These are phyloP conservation scores for Esperia sulphurella DNA, from an alignment of 2,888 invertebrate genomes.

Conservation along the genomic window DNA sequence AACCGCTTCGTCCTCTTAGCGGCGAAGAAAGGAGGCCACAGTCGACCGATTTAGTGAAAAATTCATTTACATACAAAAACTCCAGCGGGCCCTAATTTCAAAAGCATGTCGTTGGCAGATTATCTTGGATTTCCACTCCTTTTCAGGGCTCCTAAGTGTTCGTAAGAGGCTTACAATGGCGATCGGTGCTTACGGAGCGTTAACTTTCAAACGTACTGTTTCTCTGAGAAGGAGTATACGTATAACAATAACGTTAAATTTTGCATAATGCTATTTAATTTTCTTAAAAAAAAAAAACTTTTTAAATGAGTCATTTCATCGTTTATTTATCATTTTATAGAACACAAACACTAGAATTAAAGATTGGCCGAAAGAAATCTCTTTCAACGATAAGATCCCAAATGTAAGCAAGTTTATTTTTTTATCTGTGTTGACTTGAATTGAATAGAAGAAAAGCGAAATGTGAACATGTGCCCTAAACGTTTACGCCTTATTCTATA, in stretches of 20 bases:
- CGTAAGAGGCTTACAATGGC: conserved; percentile 53
- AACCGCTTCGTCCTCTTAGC: background rate
- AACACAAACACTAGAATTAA: too few species aligned
- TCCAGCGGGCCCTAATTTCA: conserved; percentile 49
- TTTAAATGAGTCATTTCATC: too few species aligned
- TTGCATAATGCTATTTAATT: too few species aligned
- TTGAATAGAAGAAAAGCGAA: too few species aligned
- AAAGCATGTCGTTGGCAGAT: conserved; percentile 63
- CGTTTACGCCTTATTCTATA: too few species aligned
- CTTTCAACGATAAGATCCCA: too few species aligned
- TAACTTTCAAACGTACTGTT: conserved; percentile 15
- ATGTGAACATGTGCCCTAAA: too few species aligned
- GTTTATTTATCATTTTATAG: too few species aligned
- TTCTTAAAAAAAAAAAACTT: too few species aligned
- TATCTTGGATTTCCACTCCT: conserved; percentile 62
- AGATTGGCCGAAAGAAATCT: too few species aligned
- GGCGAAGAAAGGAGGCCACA: background rate
- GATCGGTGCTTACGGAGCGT: conserved; percentile 19
- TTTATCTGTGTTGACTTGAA: too few species aligned
- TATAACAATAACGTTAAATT: background rate
- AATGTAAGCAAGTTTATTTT: too few species aligned
- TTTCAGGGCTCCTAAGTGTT: conserved; percentile 40
- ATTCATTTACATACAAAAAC: conserved; percentile 54
- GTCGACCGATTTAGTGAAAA: conserved; percentile 14
- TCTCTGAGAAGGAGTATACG: background rate